Percentiles rank a stretch among this genome's conserved stretches.
phyloP scores from a whole-genome alignment of 2,797 vertebrate genomes.

The Choloepus didactylus region DNA sequence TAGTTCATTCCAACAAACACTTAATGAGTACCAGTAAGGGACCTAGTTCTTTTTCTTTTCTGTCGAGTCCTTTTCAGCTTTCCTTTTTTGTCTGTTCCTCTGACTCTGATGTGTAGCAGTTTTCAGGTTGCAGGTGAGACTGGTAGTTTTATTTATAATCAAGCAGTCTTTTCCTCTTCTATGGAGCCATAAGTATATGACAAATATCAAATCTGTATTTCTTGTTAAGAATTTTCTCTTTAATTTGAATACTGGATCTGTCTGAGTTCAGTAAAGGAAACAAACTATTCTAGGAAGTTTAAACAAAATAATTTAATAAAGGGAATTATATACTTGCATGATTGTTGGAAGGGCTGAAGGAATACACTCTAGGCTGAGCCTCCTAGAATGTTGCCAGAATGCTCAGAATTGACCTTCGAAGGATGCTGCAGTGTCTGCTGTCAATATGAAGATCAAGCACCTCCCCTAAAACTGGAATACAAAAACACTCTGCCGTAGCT shows the following conservation, averaged over 20 bases:
- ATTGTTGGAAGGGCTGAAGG: constrained; percentile 16
- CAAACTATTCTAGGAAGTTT: neutral
- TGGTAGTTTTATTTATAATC: neutral
- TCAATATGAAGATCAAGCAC: neutral
- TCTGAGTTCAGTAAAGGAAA: neutral
- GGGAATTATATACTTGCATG: neutral
- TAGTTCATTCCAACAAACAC: neutral
- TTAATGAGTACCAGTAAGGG: neutral
- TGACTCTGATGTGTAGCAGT: neutral
- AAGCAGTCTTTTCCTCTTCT: neutral
- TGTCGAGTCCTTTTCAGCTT: constrained; percentile 4
- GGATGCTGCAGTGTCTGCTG: neutral
- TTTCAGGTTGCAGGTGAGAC: neutral
- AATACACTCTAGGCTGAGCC: neutral
- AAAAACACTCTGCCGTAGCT: neutral
- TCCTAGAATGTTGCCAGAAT: neutral
- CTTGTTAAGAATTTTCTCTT: neutral
- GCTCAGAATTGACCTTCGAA: neutral
- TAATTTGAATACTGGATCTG: constrained; percentile 25
- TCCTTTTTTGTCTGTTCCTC: neutral
- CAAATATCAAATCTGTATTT: constrained; percentile 6
- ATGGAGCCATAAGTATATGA: neutral
- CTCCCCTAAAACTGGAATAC: neutral
- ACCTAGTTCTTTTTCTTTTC: neutral
- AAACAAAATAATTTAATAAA: constrained; percentile 39